Evolutionary conservation across 2,888 invertebrate genomes (phyloP), one percentile per base, ranked within the genome.

Genomic region (Synanthedon tipuliformis): DNA sequence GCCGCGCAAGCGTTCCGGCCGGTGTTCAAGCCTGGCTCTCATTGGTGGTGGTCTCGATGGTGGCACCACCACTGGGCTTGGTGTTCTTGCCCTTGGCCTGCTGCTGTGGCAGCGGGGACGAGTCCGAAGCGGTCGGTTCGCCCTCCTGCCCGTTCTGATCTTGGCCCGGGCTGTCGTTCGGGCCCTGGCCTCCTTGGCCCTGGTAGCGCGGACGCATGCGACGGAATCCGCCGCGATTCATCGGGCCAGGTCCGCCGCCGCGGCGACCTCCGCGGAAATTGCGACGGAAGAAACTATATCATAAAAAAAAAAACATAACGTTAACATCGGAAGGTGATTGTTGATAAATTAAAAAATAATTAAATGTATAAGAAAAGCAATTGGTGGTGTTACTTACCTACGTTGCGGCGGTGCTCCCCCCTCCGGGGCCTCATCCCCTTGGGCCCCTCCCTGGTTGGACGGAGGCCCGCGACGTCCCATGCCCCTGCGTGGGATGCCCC

Each of bases 211-310:
- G 80, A 51, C 84, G 78, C 65, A 74, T 72, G 64, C 83, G 79
- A 45, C 84, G 73, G 71, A 73, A 84, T 13, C 82, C 83, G 41
- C 62, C 79, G 59, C 83, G 81, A 66, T 81, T 81, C 78, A 81
- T 76, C 3, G 82, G 81, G 41, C 83, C 81, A 2, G 81, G 75
- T 3, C 80, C 82, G 50, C 73, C 80, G 50, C 85, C 79, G 18
- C 90, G 90, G 61, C 91, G 88, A 62, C 92, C 91, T 51, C 92
- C 92, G 61, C 92, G 91, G 89, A 91, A 92, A 75, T 93, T 93
- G 62, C 92, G 92, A 67, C 92, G 92, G 91, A 91, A 93, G 81
- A 91, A 93, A 67, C 92, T 90, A 68, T 89, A 34, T 10, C 23
- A 23, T 5, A 23, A 34, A 54, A 11, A 15, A 48, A 48, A 1